Percentiles rank a stretch among this genome's conserved stretches.
Conservation (phyloP, 2,113 vertebrate genomes). For the Larimichthys crocea region DNA sequence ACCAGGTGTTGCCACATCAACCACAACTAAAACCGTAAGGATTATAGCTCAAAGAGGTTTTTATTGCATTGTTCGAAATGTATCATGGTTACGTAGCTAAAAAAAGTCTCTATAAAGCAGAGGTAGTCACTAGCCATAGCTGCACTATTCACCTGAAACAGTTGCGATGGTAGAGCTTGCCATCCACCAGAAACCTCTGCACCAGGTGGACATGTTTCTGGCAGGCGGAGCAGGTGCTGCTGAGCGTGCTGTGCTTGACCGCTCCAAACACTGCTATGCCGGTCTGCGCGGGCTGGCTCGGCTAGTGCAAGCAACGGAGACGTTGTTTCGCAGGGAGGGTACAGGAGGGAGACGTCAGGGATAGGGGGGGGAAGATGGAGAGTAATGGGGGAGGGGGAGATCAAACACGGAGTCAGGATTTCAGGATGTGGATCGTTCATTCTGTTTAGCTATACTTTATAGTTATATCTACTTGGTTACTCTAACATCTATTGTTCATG, state of each 20-base stretch:
- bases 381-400: conserved; percentile 69
- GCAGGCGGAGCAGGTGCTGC: conserved; percentile 91
- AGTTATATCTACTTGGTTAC: conserved; percentile 28
- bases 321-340: conserved; percentile 34
- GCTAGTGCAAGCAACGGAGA: conserved; percentile 28
- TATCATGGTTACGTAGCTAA: neutral
- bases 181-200: conserved; percentile 92
- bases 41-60: neutral
- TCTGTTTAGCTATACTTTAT: conserved; percentile 49
- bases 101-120: neutral
- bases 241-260: conserved; percentile 75
- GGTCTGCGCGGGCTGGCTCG: conserved; percentile 26
- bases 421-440: conserved; percentile 69
- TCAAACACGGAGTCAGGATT: conserved; percentile 81
- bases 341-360: conserved; percentile 43
- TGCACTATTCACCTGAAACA: conserved; percentile 91
- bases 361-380: conserved; percentile 44
- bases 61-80: neutral
- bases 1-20: neutral
- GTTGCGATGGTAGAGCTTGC: conserved; percentile 96
- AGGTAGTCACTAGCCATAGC: neutral
- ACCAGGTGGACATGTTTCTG: conserved; percentile 95
- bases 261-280: conserved; percentile 36
- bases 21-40: neutral
- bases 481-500: conserved; percentile 20